Evolutionary conservation across 2,888 invertebrate species (phyloP).

Genomic region (Mesorhabditis belari): DNA sequence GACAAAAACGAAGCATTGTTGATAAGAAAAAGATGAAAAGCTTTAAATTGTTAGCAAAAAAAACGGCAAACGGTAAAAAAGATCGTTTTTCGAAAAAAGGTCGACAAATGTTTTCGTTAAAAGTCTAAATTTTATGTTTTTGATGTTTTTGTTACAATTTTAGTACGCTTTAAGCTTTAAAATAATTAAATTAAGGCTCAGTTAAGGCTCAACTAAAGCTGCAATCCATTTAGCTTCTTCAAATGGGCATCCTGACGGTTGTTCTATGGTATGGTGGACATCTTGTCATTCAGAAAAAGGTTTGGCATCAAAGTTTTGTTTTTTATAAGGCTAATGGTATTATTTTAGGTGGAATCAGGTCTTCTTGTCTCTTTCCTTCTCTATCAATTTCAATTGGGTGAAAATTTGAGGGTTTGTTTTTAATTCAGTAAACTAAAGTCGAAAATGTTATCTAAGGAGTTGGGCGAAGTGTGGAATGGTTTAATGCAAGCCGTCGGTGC

Average conservation of each 20-base stretch:
- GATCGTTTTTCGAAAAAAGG: no score
- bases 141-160: neutral
- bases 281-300: conserved; percentile 51
- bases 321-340: neutral
- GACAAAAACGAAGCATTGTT: no score
- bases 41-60: no score
- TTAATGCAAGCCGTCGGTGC: conserved; percentile 57
- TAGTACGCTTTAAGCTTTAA: no score
- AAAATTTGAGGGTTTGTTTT: conserved; percentile 53
- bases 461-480: conserved; percentile 56
- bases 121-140: neutral
- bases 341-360: conserved; percentile 48
- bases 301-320: neutral
- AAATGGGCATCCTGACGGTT: conserved; percentile 51
- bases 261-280: conserved; percentile 57
- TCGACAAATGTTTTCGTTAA: no score
- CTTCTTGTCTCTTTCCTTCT: conserved; percentile 56
- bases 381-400: conserved; percentile 56
- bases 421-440: neutral
- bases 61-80: neutral
- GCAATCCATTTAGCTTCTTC: conserved; percentile 40
- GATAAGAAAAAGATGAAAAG: no score
- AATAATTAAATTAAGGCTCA: no score
- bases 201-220: no score
- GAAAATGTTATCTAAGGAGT: conserved; percentile 23